Conservation (phyloP, 2,888 invertebrate species). For the Amiota mariae region DNA sequence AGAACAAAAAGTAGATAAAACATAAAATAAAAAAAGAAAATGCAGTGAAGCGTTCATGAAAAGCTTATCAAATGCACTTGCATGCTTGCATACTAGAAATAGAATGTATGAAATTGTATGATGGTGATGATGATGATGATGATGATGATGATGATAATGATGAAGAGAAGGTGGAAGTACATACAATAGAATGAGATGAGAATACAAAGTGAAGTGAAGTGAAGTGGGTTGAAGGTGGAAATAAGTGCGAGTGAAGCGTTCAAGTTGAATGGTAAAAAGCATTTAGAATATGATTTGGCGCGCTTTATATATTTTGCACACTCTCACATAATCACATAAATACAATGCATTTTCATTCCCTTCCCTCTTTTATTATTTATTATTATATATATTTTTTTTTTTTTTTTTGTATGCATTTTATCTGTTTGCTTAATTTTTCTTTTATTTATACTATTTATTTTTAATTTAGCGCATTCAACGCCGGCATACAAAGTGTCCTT, state of each 20-base stretch:
- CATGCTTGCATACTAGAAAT: not conserved
- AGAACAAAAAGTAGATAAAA: too few species aligned
- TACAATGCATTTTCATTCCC: not conserved
- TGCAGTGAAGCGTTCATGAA: slow-evolving; percentile 7
- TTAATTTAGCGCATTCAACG: slow-evolving; percentile 50
- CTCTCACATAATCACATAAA: not conserved
- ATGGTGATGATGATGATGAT: too few species aligned
- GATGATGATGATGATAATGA: not conserved
- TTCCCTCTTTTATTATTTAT: too few species aligned
- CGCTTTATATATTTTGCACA: not conserved
- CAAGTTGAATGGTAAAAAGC: slow-evolving; percentile 66
- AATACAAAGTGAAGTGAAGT: not conserved
- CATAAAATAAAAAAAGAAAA: not conserved
- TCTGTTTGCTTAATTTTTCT: too few species aligned
- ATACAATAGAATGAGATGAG: not conserved
- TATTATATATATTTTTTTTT: too few species aligned
- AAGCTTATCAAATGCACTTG: slow-evolving; percentile 30
- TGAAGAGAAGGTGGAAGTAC: not conserved
- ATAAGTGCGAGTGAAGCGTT: slow-evolving; percentile 50
- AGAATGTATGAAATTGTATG: too few species aligned
- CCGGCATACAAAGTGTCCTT: slow-evolving; percentile 54
- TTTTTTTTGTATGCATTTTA: not conserved
- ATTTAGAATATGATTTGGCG: slow-evolving; percentile 14
- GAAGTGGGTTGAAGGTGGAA: not conserved
- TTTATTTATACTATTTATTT: slow-evolving; percentile 53